Percentiles rank a stretch among this genome's conserved stretches.
Conservation (phyloP, 2,888 invertebrate genomes). For the Campoplex capitator region DNA sequence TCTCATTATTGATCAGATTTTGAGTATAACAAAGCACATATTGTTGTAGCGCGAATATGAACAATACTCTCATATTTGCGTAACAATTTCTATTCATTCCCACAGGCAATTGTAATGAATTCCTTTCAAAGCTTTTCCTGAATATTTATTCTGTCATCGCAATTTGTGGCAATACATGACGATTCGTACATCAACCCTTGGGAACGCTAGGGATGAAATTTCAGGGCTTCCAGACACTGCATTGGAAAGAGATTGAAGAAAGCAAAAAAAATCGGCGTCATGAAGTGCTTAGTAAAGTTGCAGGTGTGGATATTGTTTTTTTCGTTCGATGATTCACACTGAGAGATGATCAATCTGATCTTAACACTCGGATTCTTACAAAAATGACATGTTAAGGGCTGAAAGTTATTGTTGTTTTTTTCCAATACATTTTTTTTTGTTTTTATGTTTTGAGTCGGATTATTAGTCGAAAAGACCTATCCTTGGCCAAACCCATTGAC, state of each 20-base stretch:
- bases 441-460: too few relatives aligned
- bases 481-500: too few relatives aligned
- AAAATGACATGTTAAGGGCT: too few relatives aligned
- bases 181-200: not conserved
- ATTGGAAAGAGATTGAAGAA: constrained; percentile 28
- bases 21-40: too few relatives aligned
- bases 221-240: too few relatives aligned
- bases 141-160: not conserved
- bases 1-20: too few relatives aligned
- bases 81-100: not conserved
- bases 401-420: too few relatives aligned
- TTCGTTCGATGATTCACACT: constrained; percentile 5
- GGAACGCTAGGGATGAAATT: not conserved
- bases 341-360: constrained; percentile 27
- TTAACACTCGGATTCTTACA: too few relatives aligned
- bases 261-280: constrained; percentile 12
- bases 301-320: not conserved
- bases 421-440: too few relatives aligned
- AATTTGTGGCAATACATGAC: constrained; percentile 15
- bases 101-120: not conserved
- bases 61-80: not conserved
- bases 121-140: not conserved
- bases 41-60: not conserved
- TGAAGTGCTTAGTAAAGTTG: constrained; percentile 15
- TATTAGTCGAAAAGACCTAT: too few relatives aligned